A percentile compares a stretch with the other conserved stretches of the same genome.
Conservation (phyloP, 1,140 invertebrate species). For the Drosophila sturtevanti region DNA sequence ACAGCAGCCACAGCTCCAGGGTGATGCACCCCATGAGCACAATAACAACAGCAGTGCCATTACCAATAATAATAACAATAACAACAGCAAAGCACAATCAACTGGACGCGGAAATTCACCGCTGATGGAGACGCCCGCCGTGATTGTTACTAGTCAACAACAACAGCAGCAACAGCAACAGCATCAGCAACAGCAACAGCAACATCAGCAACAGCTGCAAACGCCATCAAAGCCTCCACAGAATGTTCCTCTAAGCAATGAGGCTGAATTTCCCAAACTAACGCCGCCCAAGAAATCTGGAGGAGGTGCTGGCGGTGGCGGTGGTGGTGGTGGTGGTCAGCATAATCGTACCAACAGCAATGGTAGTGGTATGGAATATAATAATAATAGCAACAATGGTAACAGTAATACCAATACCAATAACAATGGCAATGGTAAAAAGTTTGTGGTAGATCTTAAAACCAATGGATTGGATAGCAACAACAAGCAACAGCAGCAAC, state of each 20-base stretch:
- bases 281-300: slow-evolving; percentile 79
- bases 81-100: slow-evolving; percentile 75
- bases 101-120: slow-evolving; percentile 79
- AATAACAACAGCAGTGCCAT: slow-evolving; percentile 48
- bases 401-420: neutral
- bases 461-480: slow-evolving; percentile 60
- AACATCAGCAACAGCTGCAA: slow-evolving; percentile 56
- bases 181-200: slow-evolving; percentile 63
- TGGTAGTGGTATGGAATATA: slow-evolving; percentile 66
- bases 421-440: slow-evolving; percentile 39
- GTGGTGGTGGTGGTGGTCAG: slow-evolving; percentile 34
- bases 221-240: slow-evolving; percentile 43
- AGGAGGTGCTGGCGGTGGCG: slow-evolving; percentile 10
- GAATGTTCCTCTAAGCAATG: slow-evolving; percentile 74
- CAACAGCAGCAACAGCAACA: slow-evolving; percentile 73
- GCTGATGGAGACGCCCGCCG: slow-evolving; percentile 82
- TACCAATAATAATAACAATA: slow-evolving; percentile 62
- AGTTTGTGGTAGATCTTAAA: slow-evolving; percentile 64
- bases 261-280: slow-evolving; percentile 80
- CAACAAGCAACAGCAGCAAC: slow-evolving; percentile 46
- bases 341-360: slow-evolving; percentile 70
- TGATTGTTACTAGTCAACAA: slow-evolving; percentile 82
- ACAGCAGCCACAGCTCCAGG: slow-evolving; percentile 54
- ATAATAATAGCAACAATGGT: slow-evolving; percentile 45
- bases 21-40: slow-evolving; percentile 55